Percentiles rank a stretch among this genome's conserved stretches.
Evolutionary conservation across 1,140 invertebrate species (phyloP).

Genomic region (Drosophila kikkawai): DNA sequence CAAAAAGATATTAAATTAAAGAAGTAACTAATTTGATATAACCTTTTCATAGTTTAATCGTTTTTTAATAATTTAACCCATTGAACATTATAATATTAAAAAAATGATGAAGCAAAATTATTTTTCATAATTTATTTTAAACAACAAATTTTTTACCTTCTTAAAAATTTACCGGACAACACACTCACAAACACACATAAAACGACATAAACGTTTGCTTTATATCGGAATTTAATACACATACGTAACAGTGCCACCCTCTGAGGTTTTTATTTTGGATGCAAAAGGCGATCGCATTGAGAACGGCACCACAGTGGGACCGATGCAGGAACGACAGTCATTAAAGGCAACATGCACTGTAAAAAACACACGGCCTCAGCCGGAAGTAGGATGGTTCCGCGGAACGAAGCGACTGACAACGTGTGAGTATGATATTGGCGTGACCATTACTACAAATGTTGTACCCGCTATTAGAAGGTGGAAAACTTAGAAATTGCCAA

Average conservation of each 20-base stretch:
- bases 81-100: not conserved
- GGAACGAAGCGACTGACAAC: constrained; percentile 76
- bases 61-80: not conserved
- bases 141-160: constrained; percentile 64
- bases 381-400: constrained; percentile 80
- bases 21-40: not conserved
- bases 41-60: not conserved
- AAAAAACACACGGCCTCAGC: constrained; percentile 76
- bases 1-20: not conserved
- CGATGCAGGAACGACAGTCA: constrained; percentile 79
- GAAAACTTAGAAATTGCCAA: too few relatives aligned
- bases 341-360: constrained; percentile 78
- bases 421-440: constrained; percentile 62
- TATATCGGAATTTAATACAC: constrained; percentile 28
- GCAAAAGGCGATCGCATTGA: constrained; percentile 80
- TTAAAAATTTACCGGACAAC: constrained; percentile 46
- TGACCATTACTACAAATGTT: too few relatives aligned
- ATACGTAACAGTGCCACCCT: constrained; percentile 76
- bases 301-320: constrained; percentile 77
- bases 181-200: constrained; percentile 40
- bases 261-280: constrained; percentile 80
- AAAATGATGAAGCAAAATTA: not conserved
- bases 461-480: too few relatives aligned
- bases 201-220: constrained; percentile 19
- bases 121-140: constrained; percentile 9